Conservation (phyloP, 1,140 invertebrate genomes). For the Drosophila elegans region DNA sequence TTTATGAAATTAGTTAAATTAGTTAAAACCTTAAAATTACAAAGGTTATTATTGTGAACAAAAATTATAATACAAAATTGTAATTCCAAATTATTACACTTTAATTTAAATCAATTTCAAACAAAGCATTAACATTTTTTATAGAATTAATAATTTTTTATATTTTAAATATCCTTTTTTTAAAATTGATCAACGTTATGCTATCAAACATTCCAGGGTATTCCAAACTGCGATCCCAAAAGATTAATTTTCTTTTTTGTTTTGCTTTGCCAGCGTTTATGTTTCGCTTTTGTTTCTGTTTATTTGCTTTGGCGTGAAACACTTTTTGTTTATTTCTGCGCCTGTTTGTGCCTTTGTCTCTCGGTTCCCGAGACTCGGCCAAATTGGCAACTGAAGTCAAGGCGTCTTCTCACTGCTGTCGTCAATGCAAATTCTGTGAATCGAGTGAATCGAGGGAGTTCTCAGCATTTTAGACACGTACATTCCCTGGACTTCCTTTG, state of each 20-base stretch:
- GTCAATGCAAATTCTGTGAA: conserved; percentile 69
- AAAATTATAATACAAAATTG: too few species aligned
- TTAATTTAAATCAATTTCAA: too few species aligned
- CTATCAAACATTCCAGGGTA: conserved; percentile 2
- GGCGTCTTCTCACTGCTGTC: conserved; percentile 43
- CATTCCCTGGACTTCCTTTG: conserved; percentile 52
- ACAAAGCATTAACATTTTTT: too few species aligned
- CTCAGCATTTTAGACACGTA: conserved; percentile 75
- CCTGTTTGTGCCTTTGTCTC: conserved; percentile 35
- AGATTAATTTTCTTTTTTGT: conserved; percentile 22
- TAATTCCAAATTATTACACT: too few species aligned
- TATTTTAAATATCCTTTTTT: too few species aligned
- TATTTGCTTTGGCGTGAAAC: conserved; percentile 72
- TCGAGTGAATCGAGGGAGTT: conserved; percentile 35
- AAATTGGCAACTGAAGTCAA: conserved; percentile 47
- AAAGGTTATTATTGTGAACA: too few species aligned
- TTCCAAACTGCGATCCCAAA: background rate
- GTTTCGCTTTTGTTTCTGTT: conserved; percentile 50
- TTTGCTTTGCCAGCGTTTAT: conserved; percentile 38
- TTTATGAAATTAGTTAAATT: too few species aligned
- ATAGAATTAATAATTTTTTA: too few species aligned
- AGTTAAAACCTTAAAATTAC: too few species aligned
- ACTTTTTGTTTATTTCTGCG: conserved; percentile 69
- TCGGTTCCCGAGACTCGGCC: conserved; percentile 24
- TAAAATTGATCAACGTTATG: too few species aligned